Evolutionary conservation across 2,888 invertebrate genomes (phyloP), one percentile per base, ranked within the genome.

Genomic region (Mallateleia sp.): DNA sequence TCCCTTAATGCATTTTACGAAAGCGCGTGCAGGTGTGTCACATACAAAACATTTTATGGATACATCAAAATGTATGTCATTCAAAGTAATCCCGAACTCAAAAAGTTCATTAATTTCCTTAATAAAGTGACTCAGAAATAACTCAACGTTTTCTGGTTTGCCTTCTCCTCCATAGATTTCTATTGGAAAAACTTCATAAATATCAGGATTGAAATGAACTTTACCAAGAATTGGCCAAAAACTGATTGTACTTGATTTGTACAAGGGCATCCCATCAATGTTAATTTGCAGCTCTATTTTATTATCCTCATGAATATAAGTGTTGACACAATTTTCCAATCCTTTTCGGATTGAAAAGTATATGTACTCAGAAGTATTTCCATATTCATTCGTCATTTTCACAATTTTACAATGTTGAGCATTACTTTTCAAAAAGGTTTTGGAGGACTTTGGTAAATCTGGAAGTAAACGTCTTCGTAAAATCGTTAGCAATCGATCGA

Each of bases 151-250:
- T 60, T 85, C 85, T 1, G 90, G 90, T 77, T 91, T 91, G n/a
- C 74, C 75, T 25, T 84, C 72, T 14, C 89, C 91, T 6, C 60
- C 54, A 72, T 85, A 91, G 62, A 89, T 85, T 34, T 84, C 85
- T 15, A 90, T 52, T n/a, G 84, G 82, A 75, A 89, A 89, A 14
- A 85, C 86, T 25, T 75, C 32, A 47, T 89, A 89, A 5, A 88
- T 56, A 67, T 88, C 78, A 7, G 83, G 82, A 32, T 77, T n/a
- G 22, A 64, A 81, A 75, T 69, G 62, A 25, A 89, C 66, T 75
- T 82, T 89, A 38, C 84, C 74, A 20, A 89, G 78, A 34, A 89
- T 79, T 47, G 89, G 86, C 85, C 87, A 89, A 64, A 89, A 85
- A 22, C 84, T 60, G 18, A 45, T 75, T 3, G 18, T 8, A 25